phyloP scores from a whole-genome alignment of 1,140 invertebrate genomes.

The Anastatus disparis region DNA sequence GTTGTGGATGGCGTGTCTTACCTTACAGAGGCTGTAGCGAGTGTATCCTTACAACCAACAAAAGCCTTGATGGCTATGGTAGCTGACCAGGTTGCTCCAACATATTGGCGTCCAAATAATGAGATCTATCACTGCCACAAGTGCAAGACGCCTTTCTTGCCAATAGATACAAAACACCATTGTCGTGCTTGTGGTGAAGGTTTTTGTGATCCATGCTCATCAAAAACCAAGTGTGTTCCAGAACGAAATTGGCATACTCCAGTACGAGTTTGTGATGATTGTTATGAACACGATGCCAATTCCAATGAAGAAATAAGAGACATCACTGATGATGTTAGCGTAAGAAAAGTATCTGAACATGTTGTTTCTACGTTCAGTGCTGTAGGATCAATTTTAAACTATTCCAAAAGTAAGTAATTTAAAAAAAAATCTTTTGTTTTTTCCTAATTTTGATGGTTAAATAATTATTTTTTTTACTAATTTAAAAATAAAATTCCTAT shows the following conservation, averaged over 20 bases:
- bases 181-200: slow-evolving; percentile 82
- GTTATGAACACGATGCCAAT: slow-evolving; percentile 62
- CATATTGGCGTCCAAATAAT: slow-evolving; percentile 84
- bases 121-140: slow-evolving; percentile 79
- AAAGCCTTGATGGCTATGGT: slow-evolving; percentile 78
- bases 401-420: slow-evolving; percentile 66
- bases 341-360: slow-evolving; percentile 74
- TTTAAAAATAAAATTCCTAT: not conserved
- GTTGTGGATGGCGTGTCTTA: slow-evolving; percentile 80
- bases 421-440: not conserved
- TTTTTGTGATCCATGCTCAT: slow-evolving; percentile 76
- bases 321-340: slow-evolving; percentile 66
- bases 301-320: slow-evolving; percentile 50
- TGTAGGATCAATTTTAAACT: slow-evolving; percentile 70
- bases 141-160: slow-evolving; percentile 70
- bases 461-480: not conserved
- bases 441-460: not conserved
- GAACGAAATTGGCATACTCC: slow-evolving; percentile 73
- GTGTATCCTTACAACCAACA: slow-evolving; percentile 77
- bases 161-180: slow-evolving; percentile 77
- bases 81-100: slow-evolving; percentile 79
- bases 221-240: slow-evolving; percentile 72
- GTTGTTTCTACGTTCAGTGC: slow-evolving; percentile 72
- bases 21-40: slow-evolving; percentile 77
- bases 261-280: slow-evolving; percentile 77